Base-by-base conservation (phyloP, 2,888 invertebrate genomes). In the Clusia tigrina region DNA sequence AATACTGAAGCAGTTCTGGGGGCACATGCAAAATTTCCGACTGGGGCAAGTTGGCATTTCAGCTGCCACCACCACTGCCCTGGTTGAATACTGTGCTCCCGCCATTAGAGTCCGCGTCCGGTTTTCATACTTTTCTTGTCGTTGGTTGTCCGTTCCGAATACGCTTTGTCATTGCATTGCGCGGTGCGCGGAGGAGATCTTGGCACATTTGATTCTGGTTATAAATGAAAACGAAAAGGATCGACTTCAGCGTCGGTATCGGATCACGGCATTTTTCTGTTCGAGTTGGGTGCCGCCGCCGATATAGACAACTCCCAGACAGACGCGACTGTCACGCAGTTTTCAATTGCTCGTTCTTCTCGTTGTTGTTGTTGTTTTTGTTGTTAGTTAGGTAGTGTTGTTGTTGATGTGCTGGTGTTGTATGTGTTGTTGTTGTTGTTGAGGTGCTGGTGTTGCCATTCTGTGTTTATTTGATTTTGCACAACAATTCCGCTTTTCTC, bases 171-270 rank as follows among this genome's bases (percentile, higher is more conserved):
- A 3, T 42, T n/a, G 9, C 9, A 15, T 3, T 42, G 42, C n/a
- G 42, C 15, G 42, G 32, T 32, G 6, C 12, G n/a, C n/a, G 42
- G n/a, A 42, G 3, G 9, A n/a, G 3, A 6, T 3, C 3, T 6
- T 17, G 48, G 48, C 22, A 20, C 20, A 22, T 3, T 48, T 48
- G 18, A 48, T 48, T 48, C 48, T 22, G 48, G 48, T 48, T 22
- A 22, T 22, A 48, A 48, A 48, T 48, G 48, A 48, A 48, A 48
- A 20, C 48, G 48, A 48, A 48, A 48, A 20, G 48, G 48, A 48
- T 48, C 48, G 15, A n/a, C 3, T 42, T 12, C 6, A 12, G 42
- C 32, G n/a, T n/a, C n/a, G 42, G 15, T 42, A n/a, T 17, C n/a
- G 42, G 6, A 20, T n/a, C n/a, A n/a, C n/a, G n/a, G n/a, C n/a